These are phyloP conservation scores for Galeruca laticollis DNA, from an alignment of 2,888 invertebrate genomes.

Conservation along the genomic window DNA sequence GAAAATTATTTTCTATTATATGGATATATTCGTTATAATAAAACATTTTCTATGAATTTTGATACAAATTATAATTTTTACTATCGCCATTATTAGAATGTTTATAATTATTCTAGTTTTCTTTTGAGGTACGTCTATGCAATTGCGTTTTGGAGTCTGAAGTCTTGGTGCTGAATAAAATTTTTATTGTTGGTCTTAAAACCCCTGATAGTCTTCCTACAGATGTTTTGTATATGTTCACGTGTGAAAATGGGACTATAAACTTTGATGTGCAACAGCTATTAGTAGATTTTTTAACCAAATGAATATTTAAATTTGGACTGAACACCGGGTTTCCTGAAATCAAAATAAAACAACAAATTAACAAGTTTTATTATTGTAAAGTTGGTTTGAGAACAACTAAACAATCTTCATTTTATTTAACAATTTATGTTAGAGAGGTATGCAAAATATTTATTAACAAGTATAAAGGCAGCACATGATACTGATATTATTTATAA, in stretches of 20 bases:
- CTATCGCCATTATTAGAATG: neutral
- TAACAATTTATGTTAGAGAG: too few relatives aligned
- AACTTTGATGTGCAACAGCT: constrained; percentile 16
- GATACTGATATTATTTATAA: too few relatives aligned
- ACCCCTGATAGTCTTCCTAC: constrained; percentile 41
- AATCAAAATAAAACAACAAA: too few relatives aligned
- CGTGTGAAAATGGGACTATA: constrained; percentile 51
- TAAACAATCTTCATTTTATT: too few relatives aligned
- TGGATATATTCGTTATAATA: too few relatives aligned
- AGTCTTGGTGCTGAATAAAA: constrained; percentile 48
- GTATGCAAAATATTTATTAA: too few relatives aligned
- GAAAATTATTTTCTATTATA: too few relatives aligned
- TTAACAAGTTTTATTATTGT: too few relatives aligned
- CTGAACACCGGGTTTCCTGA: neutral
- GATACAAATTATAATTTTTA: constrained; percentile 4
- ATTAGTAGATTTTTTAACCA: neutral
- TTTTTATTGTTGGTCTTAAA: constrained; percentile 53
- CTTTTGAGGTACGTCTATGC: neutral
- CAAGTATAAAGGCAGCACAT: too few relatives aligned
- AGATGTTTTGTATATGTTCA: constrained; percentile 52
- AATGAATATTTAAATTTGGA: neutral
- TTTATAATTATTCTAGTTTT: neutral
- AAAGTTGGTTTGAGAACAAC: neutral
- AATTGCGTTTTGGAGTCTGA: neutral
- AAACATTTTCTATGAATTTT: constrained; percentile 2